Percentiles rank a stretch among this genome's conserved stretches.
Evolutionary conservation across 2,113 vertebrate species (phyloP).

Genomic region (Mus spicilegus): DNA sequence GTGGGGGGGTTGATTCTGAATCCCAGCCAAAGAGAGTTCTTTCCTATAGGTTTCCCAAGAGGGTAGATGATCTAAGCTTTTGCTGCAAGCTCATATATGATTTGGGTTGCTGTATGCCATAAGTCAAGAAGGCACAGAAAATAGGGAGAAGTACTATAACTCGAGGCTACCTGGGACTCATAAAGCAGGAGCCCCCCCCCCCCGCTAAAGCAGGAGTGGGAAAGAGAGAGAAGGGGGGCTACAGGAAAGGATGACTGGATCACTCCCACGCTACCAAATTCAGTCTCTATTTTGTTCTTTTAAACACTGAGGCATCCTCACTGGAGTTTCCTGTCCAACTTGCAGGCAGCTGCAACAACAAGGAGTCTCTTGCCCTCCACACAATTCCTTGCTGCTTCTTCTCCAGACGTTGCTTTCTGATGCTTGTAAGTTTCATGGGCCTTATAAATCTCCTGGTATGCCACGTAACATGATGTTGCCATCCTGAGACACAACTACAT

Average conservation of each 20-base stretch:
- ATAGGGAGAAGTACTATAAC: not conserved
- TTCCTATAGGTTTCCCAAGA: not conserved
- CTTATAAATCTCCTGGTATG: too few relatives aligned
- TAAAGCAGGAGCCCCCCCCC: not conserved
- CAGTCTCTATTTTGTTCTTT: not conserved
- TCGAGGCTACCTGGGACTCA: not conserved
- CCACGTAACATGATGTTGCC: too few relatives aligned
- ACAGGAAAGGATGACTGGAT: not conserved
- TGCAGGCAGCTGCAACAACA: too few relatives aligned
- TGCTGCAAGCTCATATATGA: not conserved
- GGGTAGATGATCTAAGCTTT: not conserved
- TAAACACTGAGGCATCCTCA: too few relatives aligned
- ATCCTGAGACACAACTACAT: too few relatives aligned
- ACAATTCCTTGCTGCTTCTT: too few relatives aligned
- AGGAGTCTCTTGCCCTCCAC: too few relatives aligned
- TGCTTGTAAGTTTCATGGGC: too few relatives aligned
- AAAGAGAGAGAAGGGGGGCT: too few relatives aligned
- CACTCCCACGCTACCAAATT: not conserved
- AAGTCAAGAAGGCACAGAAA: not conserved
- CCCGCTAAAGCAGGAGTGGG: not conserved
- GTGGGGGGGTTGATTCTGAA: not conserved
- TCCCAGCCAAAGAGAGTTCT: not conserved
- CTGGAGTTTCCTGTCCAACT: too few relatives aligned
- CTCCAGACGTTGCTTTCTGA: too few relatives aligned
- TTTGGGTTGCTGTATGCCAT: not conserved